Percentiles rank a stretch among this genome's conserved stretches.
These are phyloP conservation scores for Vanacampus margaritifer DNA, from an alignment of 2,113 vertebrate species.

Conservation along the genomic window DNA sequence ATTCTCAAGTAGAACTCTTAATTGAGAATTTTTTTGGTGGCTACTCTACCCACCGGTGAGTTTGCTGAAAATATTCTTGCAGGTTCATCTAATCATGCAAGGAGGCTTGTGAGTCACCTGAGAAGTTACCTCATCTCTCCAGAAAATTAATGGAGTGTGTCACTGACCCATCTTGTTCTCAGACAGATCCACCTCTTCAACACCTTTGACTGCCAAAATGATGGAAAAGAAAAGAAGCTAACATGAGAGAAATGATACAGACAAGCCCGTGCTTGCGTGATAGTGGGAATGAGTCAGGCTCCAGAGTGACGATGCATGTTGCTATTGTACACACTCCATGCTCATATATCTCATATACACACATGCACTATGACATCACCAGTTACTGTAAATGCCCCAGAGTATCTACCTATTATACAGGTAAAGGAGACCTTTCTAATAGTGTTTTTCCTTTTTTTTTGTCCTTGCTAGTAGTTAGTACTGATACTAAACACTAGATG, in stretches of 20 bases:
- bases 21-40: not conserved
- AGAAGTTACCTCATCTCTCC: slow-evolving; percentile 42
- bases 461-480: slow-evolving; percentile 13
- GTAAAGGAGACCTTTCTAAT: no score
- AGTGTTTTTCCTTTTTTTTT: not conserved
- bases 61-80: not conserved
- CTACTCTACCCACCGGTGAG: not conserved
- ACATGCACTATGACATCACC: slow-evolving; percentile 31
- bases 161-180: slow-evolving; percentile 45
- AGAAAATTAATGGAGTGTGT: slow-evolving; percentile 25
- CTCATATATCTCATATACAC: not conserved
- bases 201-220: slow-evolving; percentile 36
- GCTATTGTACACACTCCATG: slow-evolving; percentile 18
- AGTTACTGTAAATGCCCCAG: slow-evolving; percentile 7
- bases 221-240: slow-evolving; percentile 57
- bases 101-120: slow-evolving; percentile 42
- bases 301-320: slow-evolving; percentile 26
- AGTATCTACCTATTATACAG: not conserved
- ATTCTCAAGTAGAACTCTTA: not conserved
- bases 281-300: slow-evolving; percentile 55
- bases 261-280: slow-evolving; percentile 41
- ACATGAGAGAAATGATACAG: slow-evolving; percentile 48
- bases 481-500: slow-evolving; percentile 51
- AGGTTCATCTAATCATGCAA: slow-evolving; percentile 2
- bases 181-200: slow-evolving; percentile 38